phyloP scores from a whole-genome alignment of 2,113 vertebrate species.

The Tichodroma muraria region DNA sequence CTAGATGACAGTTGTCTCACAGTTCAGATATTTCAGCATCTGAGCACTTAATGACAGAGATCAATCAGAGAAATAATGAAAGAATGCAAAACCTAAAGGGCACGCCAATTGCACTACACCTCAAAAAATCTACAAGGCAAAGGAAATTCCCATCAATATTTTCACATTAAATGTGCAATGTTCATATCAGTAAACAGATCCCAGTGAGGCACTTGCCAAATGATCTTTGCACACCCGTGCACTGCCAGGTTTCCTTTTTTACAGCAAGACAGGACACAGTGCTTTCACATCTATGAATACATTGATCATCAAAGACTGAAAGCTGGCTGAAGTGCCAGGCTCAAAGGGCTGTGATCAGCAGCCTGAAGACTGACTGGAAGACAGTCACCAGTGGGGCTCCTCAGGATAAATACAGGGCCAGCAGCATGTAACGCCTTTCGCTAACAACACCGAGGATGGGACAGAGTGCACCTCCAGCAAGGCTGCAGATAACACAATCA shows the following conservation, averaged over 20 bases:
- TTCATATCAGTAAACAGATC: not conserved
- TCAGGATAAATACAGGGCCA: not conserved
- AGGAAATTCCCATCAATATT: not conserved
- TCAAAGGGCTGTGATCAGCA: not conserved
- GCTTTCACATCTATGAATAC: not conserved
- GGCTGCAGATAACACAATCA: not conserved
- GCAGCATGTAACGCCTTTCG: not conserved
- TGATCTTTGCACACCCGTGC: not conserved
- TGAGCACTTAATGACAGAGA: not conserved
- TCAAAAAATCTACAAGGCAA: not conserved
- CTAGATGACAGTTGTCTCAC: not conserved
- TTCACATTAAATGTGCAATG: not conserved
- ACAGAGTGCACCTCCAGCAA: not conserved
- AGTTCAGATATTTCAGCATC: not conserved
- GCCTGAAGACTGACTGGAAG: not conserved
- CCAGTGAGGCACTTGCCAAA: not conserved
- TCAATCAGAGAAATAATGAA: not conserved
- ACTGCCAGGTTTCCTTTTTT: not conserved
- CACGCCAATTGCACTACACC: not conserved
- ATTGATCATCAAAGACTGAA: not conserved
- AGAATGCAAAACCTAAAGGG: not conserved
- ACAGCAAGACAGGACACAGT: not conserved
- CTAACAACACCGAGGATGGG: not conserved
- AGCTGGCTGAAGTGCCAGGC: not conserved
- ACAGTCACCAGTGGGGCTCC: not conserved